These are phyloP conservation scores for Perithous albicinctus DNA, from an alignment of 2,888 invertebrate genomes.

Conservation along the genomic window DNA sequence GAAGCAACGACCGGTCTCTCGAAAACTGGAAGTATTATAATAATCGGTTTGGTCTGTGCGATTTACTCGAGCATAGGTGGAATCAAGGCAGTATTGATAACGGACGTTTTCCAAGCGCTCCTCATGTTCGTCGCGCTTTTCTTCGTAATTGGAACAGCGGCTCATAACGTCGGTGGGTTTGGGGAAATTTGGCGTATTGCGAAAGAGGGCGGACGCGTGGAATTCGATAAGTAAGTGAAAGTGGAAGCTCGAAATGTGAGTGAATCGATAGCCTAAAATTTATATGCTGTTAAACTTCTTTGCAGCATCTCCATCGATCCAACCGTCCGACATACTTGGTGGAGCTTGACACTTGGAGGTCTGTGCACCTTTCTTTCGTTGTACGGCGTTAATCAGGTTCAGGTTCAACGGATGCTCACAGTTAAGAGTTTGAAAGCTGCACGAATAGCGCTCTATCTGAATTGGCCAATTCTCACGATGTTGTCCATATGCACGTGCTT, in stretches of 20 bases:
- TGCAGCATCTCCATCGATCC: slow-evolving; percentile 91
- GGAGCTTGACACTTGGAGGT: slow-evolving; percentile 93
- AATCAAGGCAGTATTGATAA: slow-evolving; percentile 95
- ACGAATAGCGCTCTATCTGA: slow-evolving; percentile 91
- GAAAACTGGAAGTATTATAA: slow-evolving; percentile 90
- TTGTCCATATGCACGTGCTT: slow-evolving; percentile 89
- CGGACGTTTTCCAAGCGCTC: slow-evolving; percentile 93
- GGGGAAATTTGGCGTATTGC: slow-evolving; percentile 90
- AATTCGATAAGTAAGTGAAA: slow-evolving; percentile 88
- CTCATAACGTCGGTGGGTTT: slow-evolving; percentile 89
- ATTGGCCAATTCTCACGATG: slow-evolving; percentile 91
- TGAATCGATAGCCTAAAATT: slow-evolving; percentile 16
- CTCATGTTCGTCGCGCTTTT: slow-evolving; percentile 95
- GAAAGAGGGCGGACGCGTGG: slow-evolving; percentile 88
- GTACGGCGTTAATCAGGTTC: slow-evolving; percentile 95
- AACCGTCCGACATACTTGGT: slow-evolving; percentile 93
- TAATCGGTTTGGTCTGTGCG: slow-evolving; percentile 91
- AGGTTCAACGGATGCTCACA: slow-evolving; percentile 90
- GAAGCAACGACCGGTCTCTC: slow-evolving; percentile 94
- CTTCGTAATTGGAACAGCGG: slow-evolving; percentile 91
- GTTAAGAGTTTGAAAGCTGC: slow-evolving; percentile 90
- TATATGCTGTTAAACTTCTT: slow-evolving; percentile 13
- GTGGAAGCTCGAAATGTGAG: not conserved
- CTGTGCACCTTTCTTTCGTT: slow-evolving; percentile 91
- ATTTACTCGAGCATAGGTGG: slow-evolving; percentile 95